These are phyloP conservation scores for Porites australiensis DNA, from an alignment of 64 coral and sea anemone species.

Conservation along the genomic window DNA sequence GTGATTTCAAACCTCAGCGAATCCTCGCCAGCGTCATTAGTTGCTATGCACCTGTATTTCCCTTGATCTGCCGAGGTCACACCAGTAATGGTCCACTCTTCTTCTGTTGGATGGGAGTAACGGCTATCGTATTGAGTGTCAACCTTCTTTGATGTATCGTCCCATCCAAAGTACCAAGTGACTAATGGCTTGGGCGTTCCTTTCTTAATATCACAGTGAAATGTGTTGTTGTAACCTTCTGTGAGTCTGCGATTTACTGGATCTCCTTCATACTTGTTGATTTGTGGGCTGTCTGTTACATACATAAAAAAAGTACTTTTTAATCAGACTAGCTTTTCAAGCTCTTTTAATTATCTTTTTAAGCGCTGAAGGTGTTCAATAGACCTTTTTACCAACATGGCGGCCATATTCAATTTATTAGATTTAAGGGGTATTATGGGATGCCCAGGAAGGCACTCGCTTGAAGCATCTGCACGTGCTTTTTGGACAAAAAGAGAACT, in stretches of 20 bases:
- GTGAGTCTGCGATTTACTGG: not conserved
- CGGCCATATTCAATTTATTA: too few species aligned
- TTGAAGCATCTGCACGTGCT: too few species aligned
- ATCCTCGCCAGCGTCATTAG: constrained; percentile 5
- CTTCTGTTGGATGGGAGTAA: not conserved
- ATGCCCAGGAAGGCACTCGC: too few species aligned
- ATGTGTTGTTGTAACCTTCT: constrained; percentile 9
- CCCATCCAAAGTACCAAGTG: constrained; percentile 19
- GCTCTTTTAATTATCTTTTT: too few species aligned
- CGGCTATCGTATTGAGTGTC: not conserved
- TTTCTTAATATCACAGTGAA: not conserved
- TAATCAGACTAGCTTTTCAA: too few species aligned
- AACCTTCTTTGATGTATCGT: not conserved
- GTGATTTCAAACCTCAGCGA: not conserved
- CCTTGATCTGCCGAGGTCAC: not conserved
- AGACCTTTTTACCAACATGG: too few species aligned
- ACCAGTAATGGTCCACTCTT: constrained; percentile 1
- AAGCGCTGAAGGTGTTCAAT: too few species aligned
- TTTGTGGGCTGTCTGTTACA: not conserved
- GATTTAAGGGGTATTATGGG: too few species aligned
- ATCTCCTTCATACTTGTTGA: not conserved
- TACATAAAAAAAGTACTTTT: not conserved
- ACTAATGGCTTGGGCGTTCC: constrained; percentile 2
- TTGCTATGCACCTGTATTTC: constrained; percentile 8
- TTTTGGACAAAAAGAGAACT: too few species aligned